phyloP scores from a whole-genome alignment of 2,888 invertebrate genomes.

The Brachypalpus laphriformis region DNA sequence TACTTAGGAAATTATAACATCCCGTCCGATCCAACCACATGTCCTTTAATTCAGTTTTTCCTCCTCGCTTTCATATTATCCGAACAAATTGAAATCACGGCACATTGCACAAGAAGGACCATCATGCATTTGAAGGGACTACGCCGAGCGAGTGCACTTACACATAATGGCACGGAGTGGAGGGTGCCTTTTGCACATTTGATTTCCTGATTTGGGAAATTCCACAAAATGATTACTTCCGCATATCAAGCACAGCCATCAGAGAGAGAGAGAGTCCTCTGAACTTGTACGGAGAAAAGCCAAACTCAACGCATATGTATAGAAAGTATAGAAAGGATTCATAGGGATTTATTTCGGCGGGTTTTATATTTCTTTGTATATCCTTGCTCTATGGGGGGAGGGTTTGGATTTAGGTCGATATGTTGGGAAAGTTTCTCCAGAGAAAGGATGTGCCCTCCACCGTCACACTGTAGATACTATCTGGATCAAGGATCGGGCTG shows the following conservation, averaged over 20 bases:
- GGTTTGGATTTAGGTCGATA: conserved; percentile 6
- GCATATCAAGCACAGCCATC: conserved; percentile 27
- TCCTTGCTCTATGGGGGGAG: neutral
- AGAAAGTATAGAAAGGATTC: conserved; percentile 31
- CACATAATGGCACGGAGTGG: too few species aligned
- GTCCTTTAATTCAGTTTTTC: neutral
- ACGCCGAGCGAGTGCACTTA: conserved; percentile 1
- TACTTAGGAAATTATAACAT: conserved; percentile 60
- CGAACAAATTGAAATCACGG: conserved; percentile 36
- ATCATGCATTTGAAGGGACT: neutral
- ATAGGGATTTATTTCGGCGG: conserved; percentile 23
- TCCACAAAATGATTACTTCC: conserved; percentile 65
- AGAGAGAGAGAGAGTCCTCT: conserved; percentile 3
- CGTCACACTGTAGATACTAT: neutral
- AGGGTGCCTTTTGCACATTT: conserved; percentile 25
- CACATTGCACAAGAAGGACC: neutral
- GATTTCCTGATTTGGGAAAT: conserved; percentile 63
- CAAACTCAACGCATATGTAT: neutral
- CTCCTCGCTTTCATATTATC: neutral
- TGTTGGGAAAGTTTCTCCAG: conserved; percentile 7
- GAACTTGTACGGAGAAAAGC: neutral
- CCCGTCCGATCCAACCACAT: conserved; percentile 7
- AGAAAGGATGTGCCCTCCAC: neutral
- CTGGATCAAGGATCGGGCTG: conserved; percentile 23
- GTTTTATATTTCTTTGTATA: neutral